Conservation (phyloP, 1,140 invertebrate genomes). For the Leptestheria dahalacensis region DNA sequence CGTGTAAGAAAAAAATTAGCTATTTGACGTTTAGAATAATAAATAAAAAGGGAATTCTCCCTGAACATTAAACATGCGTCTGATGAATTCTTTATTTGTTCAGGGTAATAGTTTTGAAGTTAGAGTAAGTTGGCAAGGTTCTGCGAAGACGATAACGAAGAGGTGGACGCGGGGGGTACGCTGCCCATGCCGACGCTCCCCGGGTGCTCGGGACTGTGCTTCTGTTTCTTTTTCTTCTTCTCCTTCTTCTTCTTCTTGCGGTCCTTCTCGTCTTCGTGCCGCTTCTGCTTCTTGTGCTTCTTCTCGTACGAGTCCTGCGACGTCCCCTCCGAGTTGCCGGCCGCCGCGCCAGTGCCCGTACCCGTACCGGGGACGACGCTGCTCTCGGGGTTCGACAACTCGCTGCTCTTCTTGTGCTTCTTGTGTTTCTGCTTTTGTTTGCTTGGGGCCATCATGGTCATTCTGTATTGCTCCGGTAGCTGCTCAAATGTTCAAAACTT, state of each 20-base stretch:
- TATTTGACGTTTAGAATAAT: no score
- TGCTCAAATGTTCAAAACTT: no score
- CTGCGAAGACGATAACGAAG: neutral
- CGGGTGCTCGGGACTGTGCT: constrained; percentile 76
- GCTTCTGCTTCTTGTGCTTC: constrained; percentile 89
- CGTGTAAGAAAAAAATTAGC: no score
- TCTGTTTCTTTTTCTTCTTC: constrained; percentile 82
- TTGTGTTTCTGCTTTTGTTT: constrained; percentile 91
- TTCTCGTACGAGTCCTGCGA: constrained; percentile 70
- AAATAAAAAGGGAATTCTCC: no score
- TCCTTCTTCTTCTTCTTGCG: constrained; percentile 89
- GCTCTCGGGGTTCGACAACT: constrained; percentile 39
- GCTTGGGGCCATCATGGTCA: constrained; percentile 72
- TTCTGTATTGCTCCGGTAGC: constrained; percentile 89
- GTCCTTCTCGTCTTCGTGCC: constrained; percentile 86
- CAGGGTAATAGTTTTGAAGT: neutral
- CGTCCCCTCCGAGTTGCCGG: constrained; percentile 17
- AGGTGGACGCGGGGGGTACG: neutral
- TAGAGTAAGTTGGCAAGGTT: neutral
- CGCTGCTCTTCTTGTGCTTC: constrained; percentile 72
- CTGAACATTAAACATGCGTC: neutral
- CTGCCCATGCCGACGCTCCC: constrained; percentile 1
- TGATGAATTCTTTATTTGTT: neutral
- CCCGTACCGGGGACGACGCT: constrained; percentile 37
- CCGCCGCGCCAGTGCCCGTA: constrained; percentile 14